Evolutionary conservation across 2,797 vertebrate species (phyloP).

Genomic region (Chiroxiphia lanceolata): DNA sequence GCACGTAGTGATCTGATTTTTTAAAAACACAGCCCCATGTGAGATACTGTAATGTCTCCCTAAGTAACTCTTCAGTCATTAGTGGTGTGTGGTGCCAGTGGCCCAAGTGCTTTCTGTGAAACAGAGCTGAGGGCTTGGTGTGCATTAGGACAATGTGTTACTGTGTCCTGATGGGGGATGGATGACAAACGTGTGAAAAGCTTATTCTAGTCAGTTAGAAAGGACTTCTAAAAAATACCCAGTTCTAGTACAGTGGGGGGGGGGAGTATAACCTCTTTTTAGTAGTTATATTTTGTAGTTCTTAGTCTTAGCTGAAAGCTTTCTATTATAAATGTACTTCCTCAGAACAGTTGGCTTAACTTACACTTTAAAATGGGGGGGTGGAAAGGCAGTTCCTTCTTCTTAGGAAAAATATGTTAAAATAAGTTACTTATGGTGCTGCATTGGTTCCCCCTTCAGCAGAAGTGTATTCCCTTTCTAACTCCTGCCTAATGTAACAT

Average conservation of each 20-base stretch:
- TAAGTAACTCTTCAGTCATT: background rate
- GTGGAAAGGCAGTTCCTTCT: background rate
- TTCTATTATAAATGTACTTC: background rate
- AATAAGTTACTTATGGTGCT: fast-evolving
- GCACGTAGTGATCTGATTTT: background rate
- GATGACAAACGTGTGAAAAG: background rate
- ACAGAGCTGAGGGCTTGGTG: background rate
- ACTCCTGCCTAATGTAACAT: background rate
- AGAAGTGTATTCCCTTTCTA: background rate
- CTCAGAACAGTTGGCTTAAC: background rate
- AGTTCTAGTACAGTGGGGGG: background rate
- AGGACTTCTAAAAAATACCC: background rate
- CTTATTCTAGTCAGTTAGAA: background rate
- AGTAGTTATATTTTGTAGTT: background rate
- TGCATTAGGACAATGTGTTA: background rate
- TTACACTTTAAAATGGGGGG: background rate
- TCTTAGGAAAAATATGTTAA: background rate
- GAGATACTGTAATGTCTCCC: background rate
- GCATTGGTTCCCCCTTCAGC: background rate
- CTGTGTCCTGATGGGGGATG: background rate
- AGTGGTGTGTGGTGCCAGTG: background rate
- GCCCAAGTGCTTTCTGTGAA: background rate
- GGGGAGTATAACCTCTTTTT: background rate
- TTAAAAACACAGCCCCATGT: background rate
- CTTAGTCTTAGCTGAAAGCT: background rate